These are phyloP conservation scores for Pagetopsis macropterus DNA, from an alignment of 2,797 vertebrate species.

Conservation along the genomic window DNA sequence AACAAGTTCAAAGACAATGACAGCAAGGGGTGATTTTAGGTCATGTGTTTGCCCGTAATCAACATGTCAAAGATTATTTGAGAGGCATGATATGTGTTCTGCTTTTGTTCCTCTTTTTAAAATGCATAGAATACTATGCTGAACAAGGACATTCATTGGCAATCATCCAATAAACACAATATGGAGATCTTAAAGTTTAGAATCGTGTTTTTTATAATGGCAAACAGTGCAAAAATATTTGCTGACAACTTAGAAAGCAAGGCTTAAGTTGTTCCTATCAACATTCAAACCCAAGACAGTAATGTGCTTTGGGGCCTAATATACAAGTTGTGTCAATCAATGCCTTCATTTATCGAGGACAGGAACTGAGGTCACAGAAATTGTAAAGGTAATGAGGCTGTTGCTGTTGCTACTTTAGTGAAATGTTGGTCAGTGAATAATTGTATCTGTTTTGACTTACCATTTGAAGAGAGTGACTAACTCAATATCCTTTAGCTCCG, in stretches of 20 bases:
- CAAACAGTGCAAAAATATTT: neutral
- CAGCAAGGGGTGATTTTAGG: conserved; percentile 28
- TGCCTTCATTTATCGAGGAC: neutral
- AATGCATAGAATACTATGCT: neutral
- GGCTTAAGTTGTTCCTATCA: neutral
- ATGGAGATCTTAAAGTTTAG: neutral
- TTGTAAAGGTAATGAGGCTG: conserved; percentile 28
- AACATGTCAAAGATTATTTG: conserved; percentile 37
- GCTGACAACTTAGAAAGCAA: neutral
- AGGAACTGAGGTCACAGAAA: conserved; percentile 19
- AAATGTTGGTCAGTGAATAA: conserved; percentile 51
- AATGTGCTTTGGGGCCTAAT: conserved; percentile 8
- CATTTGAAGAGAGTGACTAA: conserved; percentile 56
- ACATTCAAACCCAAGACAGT: neutral
- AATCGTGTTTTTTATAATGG: neutral
- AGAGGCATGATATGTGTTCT: conserved; percentile 11
- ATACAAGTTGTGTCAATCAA: neutral
- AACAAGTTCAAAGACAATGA: conserved; percentile 42
- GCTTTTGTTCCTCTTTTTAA: conserved; percentile 43
- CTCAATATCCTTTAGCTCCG: conserved; percentile 69
- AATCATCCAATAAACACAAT: neutral
- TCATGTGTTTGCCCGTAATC: conserved; percentile 32
- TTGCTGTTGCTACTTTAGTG: conserved; percentile 39
- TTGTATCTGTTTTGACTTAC: conserved; percentile 73
- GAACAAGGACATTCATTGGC: neutral